phyloP scores from a whole-genome alignment of 2,888 invertebrate species.

The Catocala nupta region DNA sequence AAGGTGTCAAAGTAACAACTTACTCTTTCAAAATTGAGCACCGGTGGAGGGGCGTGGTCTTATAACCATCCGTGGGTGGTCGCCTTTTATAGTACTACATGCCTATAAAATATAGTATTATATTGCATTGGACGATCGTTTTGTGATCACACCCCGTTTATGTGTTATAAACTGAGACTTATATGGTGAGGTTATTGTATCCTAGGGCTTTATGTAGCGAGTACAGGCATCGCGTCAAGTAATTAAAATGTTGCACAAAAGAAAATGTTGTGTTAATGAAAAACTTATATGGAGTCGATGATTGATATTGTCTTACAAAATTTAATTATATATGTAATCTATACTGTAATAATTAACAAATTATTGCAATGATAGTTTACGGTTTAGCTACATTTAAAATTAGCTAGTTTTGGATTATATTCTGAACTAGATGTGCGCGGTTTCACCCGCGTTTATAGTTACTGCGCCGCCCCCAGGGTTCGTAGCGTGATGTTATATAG shows the following conservation, averaged over 20 bases:
- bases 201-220: slow-evolving; percentile 35
- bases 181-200: slow-evolving; percentile 47
- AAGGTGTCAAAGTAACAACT: slow-evolving; percentile 49
- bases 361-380: too few relatives aligned
- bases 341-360: too few relatives aligned
- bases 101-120: slow-evolving; percentile 74
- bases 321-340: too few relatives aligned
- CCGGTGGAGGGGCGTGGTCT: slow-evolving; percentile 73
- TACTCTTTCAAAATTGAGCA: slow-evolving; percentile 77
- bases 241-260: slow-evolving; percentile 1
- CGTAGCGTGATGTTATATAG: too few relatives aligned
- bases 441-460: too few relatives aligned
- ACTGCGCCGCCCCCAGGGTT: too few relatives aligned
- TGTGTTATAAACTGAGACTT: slow-evolving; percentile 66
- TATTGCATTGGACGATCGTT: slow-evolving; percentile 61
- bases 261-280: slow-evolving; percentile 6
- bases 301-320: too few relatives aligned
- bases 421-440: too few relatives aligned
- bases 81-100: slow-evolving; percentile 63
- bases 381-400: too few relatives aligned
- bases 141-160: slow-evolving; percentile 75
- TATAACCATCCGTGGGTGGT: slow-evolving; percentile 78
- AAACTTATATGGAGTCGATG: neutral
- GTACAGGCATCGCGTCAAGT: slow-evolving; percentile 4
- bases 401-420: too few relatives aligned